phyloP scores from a whole-genome alignment of 1,140 invertebrate species.

The Euschistus heros region DNA sequence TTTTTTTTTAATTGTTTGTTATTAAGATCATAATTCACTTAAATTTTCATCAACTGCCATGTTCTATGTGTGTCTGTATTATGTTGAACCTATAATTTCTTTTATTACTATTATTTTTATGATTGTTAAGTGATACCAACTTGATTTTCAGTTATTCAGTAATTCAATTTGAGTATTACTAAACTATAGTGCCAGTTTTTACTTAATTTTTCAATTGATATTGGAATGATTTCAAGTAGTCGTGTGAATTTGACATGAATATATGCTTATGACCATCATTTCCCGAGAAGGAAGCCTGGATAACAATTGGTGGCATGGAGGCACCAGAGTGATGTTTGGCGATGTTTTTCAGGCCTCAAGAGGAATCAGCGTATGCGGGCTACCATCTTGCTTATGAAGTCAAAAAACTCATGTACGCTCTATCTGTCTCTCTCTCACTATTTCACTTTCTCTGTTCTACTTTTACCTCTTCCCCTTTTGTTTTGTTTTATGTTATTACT shows the following conservation, averaged over 20 bases:
- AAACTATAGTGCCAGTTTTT: no score
- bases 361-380: conserved; percentile 83
- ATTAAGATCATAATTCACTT: no score
- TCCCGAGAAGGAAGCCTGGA: conserved; percentile 9
- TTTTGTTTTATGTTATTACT: conserved; percentile 3
- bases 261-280: conserved; percentile 1
- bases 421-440: conserved; percentile 27
- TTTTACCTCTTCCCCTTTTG: conserved; percentile 12
- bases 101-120: no score
- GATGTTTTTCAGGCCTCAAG: conserved; percentile 54
- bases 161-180: no score
- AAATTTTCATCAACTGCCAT: no score
- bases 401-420: conserved; percentile 96
- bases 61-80: no score
- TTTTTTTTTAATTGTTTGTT: no score
- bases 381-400: conserved; percentile 98
- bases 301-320: conserved; percentile 7
- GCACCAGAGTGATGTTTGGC: conserved; percentile 18
- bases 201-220: no score
- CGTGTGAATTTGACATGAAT: neutral
- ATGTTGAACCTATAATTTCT: no score
- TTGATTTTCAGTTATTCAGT: no score
- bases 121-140: no score
- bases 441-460: conserved; percentile 29
- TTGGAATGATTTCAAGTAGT: no score